phyloP scores from a whole-genome alignment of 35 echinoderm and acorn worm species.

The Chiridota heheva region DNA sequence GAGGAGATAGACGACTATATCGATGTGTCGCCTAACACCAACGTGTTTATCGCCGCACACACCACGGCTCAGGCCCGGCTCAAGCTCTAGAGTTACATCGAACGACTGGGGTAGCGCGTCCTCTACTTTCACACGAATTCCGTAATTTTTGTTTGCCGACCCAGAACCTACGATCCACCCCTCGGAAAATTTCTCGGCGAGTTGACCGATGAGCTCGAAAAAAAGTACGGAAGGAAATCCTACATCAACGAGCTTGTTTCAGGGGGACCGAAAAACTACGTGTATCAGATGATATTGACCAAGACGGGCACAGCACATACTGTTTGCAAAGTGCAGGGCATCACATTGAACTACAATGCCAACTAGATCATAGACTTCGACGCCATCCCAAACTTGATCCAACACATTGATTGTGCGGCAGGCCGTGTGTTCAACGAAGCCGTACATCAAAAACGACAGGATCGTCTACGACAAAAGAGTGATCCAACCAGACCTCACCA shows the following conservation, averaged over 20 bases:
- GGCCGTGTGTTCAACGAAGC: background rate
- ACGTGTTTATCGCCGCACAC: conserved; percentile 41
- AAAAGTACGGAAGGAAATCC: conserved; percentile 18
- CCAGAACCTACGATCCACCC: background rate
- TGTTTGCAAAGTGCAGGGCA: conserved; percentile 43
- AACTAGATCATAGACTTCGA: conserved; percentile 14
- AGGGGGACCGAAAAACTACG: conserved; percentile 52
- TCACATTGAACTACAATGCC: conserved; percentile 14
- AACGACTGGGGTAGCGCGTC: conserved; percentile 18
- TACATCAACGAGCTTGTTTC: conserved; percentile 46
- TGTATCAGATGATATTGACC: conserved; percentile 16
- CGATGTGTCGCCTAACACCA: conserved; percentile 14
- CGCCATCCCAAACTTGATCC: background rate
- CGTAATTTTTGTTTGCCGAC: conserved; percentile 28
- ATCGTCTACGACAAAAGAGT: conserved; percentile 14
- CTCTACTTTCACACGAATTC: conserved; percentile 56
- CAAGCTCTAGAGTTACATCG: conserved; percentile 32
- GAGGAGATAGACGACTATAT: background rate
- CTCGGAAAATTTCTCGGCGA: conserved; percentile 45
- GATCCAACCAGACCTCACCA: background rate
- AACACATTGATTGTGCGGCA: background rate
- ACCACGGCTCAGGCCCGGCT: conserved; percentile 46
- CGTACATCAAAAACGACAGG: background rate
- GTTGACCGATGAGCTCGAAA: conserved; percentile 45
- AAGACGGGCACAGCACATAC: background rate